Evolutionary conservation across 1,140 invertebrate species (phyloP).

Genomic region (Polyergus mexicanus): DNA sequence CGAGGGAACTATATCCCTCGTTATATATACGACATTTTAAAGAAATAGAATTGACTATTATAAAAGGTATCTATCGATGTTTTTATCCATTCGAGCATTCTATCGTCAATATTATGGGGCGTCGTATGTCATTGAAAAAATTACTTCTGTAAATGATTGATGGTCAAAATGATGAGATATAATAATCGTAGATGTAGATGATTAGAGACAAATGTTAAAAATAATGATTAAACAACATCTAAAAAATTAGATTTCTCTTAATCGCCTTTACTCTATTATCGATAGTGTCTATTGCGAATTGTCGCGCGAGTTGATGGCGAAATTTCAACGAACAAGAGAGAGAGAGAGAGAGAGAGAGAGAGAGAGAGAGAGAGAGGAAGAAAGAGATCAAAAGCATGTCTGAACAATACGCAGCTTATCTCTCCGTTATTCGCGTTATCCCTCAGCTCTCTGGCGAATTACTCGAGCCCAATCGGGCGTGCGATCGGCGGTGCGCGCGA

Average conservation of each 20-base stretch:
- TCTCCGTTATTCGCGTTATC: slow-evolving; percentile 58
- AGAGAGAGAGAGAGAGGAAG: not conserved
- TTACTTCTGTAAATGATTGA: not conserved
- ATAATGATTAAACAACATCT: not conserved
- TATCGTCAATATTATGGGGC: not conserved
- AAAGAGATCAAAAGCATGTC: slow-evolving; percentile 32
- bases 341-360: not conserved
- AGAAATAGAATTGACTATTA: slow-evolving; percentile 43
- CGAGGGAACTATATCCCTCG: slow-evolving; percentile 20
- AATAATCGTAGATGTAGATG: not conserved
- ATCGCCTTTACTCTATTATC: not conserved
- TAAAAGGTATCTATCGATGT: slow-evolving; percentile 32
- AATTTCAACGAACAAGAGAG: slow-evolving; percentile 13
- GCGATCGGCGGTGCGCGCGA: slow-evolving; percentile 45
- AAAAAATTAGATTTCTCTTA: slow-evolving; percentile 8
- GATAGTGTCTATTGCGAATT: not conserved
- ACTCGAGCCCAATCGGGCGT: slow-evolving; percentile 57
- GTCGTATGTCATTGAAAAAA: not conserved
- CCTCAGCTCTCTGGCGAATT: slow-evolving; percentile 52
- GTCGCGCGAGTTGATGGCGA: not conserved
- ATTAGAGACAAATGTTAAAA: not conserved
- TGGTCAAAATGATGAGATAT: not conserved
- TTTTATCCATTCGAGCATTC: slow-evolving; percentile 14
- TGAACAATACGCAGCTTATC: slow-evolving; percentile 57
- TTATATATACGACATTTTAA: not conserved